Evolutionary conservation across 2,113 vertebrate species (phyloP).

Genomic region (Speoplatyrhinus poulsoni): DNA sequence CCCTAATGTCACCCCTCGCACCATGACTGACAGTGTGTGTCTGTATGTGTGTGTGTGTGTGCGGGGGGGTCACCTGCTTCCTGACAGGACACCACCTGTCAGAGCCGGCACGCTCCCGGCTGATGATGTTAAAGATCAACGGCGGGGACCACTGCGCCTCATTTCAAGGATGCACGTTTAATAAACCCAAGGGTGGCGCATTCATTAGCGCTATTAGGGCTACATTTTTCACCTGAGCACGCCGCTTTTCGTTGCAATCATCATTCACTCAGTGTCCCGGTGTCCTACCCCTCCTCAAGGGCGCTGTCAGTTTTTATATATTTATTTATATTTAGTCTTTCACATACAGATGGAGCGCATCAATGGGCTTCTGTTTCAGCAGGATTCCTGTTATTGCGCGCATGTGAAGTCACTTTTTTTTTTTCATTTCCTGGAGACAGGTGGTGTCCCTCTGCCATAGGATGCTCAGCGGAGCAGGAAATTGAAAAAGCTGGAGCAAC

Average conservation of each 20-base stretch:
- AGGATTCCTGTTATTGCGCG: slow-evolving; percentile 14
- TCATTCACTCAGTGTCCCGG: slow-evolving; percentile 37
- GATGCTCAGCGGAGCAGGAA: slow-evolving; percentile 68
- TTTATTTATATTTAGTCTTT: slow-evolving; percentile 28
- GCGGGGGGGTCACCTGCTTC: slow-evolving; percentile 31
- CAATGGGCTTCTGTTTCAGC: neutral
- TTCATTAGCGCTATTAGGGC: slow-evolving; percentile 62
- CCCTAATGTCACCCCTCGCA: slow-evolving; percentile 61
- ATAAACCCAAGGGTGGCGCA: slow-evolving; percentile 47
- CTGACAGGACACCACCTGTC: slow-evolving; percentile 60
- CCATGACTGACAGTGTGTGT: slow-evolving; percentile 61
- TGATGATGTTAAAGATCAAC: slow-evolving; percentile 52
- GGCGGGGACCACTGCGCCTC: slow-evolving; percentile 51
- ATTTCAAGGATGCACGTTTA: slow-evolving; percentile 53
- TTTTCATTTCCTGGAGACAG: slow-evolving; percentile 53
- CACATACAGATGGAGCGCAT: slow-evolving; percentile 13
- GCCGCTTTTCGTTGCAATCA: slow-evolving; percentile 40
- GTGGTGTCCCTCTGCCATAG: slow-evolving; percentile 50
- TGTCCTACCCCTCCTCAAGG: slow-evolving; percentile 29
- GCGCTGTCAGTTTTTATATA: slow-evolving; percentile 29
- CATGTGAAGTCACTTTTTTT: slow-evolving; percentile 52
- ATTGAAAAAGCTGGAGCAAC: slow-evolving; percentile 68
- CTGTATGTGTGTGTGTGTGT: neutral
- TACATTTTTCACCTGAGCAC: slow-evolving; percentile 54
- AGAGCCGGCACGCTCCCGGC: slow-evolving; percentile 41